These are phyloP conservation scores for Sinella curviseta DNA, from an alignment of 1,140 invertebrate genomes.

Conservation along the genomic window DNA sequence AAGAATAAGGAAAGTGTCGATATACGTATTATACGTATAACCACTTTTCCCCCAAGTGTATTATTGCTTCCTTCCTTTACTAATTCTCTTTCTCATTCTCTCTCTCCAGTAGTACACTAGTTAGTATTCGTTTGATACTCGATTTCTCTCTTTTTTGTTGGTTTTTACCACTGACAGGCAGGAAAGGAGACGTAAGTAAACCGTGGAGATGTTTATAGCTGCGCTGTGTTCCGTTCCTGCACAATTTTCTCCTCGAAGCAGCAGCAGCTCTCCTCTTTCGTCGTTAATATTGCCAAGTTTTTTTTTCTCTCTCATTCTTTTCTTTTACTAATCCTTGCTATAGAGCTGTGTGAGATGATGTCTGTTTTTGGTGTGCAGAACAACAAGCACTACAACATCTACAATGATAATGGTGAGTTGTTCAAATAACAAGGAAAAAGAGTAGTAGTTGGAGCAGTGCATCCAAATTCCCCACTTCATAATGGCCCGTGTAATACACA, in stretches of 20 bases:
- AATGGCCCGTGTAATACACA: background rate
- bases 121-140: too few relatives aligned
- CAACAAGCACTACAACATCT: background rate
- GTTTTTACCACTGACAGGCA: background rate
- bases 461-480: background rate
- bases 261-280: background rate
- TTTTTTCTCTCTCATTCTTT: background rate
- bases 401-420: background rate
- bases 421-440: background rate
- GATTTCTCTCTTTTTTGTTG: background rate
- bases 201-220: background rate
- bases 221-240: background rate
- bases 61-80: slow-evolving; percentile 19
- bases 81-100: slow-evolving; percentile 3
- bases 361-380: background rate
- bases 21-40: slow-evolving; percentile 7
- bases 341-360: too few relatives aligned
- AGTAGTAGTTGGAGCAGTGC: too few relatives aligned
- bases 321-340: too few relatives aligned
- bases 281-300: slow-evolving; percentile 10
- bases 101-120: too few relatives aligned
- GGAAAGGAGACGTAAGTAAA: too few relatives aligned
- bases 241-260: background rate
- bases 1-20: background rate
- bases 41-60: slow-evolving; percentile 3